Percentiles rank a stretch among this genome's conserved stretches.
Conservation (phyloP, 2,888 invertebrate species). For the Helleia helle region DNA sequence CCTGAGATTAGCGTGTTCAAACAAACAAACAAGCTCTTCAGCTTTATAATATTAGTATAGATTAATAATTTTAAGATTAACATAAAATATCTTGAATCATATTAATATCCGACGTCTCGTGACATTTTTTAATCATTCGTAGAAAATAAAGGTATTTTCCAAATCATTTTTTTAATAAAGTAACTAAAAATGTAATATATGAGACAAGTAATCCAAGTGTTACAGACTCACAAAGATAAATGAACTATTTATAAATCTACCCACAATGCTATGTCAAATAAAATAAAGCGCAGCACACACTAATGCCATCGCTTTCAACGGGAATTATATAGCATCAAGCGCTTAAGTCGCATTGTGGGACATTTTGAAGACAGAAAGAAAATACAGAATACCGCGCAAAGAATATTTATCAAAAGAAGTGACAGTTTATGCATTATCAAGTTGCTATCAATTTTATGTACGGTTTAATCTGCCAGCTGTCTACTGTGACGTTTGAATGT, state of each 20-base stretch:
- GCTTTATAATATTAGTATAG: too few species aligned
- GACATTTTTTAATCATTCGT: too few species aligned
- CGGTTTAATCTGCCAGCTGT: too few species aligned
- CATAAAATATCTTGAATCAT: too few species aligned
- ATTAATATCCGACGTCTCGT: too few species aligned
- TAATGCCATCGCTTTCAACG: conserved; percentile 26
- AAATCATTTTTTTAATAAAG: too few species aligned
- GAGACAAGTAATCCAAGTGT: neutral
- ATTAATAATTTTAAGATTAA: too few species aligned
- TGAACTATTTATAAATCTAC: conserved; percentile 13
- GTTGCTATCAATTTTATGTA: neutral
- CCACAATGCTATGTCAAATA: conserved; percentile 22
- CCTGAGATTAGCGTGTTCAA: too few species aligned
- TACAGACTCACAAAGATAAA: conserved; percentile 9
- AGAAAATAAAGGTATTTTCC: too few species aligned
- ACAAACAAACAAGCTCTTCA: too few species aligned
- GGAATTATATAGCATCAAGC: conserved; percentile 30
- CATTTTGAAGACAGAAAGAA: conserved; percentile 24
- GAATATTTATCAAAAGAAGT: conserved; percentile 13
- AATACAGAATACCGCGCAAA: conserved; percentile 22
- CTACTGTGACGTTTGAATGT: too few species aligned
- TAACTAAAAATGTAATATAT: too few species aligned
- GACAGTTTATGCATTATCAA: neutral
- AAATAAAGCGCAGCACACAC: conserved; percentile 25
- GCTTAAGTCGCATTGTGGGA: conserved; percentile 26